These are phyloP conservation scores for Mus minutoides DNA, from an alignment of 2,797 vertebrate species.

Conservation along the genomic window DNA sequence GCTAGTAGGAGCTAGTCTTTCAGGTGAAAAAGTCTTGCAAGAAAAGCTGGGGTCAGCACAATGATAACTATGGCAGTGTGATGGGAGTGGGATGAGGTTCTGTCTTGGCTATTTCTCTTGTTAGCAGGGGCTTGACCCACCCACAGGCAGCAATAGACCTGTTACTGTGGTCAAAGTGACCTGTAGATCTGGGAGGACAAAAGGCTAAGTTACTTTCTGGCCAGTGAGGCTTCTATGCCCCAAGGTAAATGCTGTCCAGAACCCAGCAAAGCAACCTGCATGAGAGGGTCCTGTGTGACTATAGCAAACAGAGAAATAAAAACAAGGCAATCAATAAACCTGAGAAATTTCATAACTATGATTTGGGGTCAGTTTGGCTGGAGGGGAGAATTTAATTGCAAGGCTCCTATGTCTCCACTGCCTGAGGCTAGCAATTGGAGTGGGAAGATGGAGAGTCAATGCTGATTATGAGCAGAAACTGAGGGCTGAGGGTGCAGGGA, in stretches of 20 bases:
- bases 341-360: not conserved
- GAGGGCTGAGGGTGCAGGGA: not conserved
- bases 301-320: constrained; percentile 42
- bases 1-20: too few relatives aligned
- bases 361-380: constrained; percentile 68
- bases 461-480: not conserved
- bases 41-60: not conserved
- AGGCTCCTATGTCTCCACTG: constrained; percentile 58
- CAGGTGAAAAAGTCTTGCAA: not conserved
- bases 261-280: not conserved
- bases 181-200: not conserved
- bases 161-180: not conserved
- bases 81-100: not conserved
- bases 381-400: constrained; percentile 81
- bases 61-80: rapidly evolving
- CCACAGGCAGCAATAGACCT: not conserved
- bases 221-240: rapidly evolving
- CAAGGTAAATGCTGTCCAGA: not conserved
- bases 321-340: constrained; percentile 55
- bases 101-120: not conserved
- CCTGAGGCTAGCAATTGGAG: constrained; percentile 67
- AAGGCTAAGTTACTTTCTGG: constrained; percentile 34
- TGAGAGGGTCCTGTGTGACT: not conserved
- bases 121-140: not conserved
- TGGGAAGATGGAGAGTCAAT: not conserved